These are phyloP conservation scores for Pseudochaenichthys georgianus DNA, from an alignment of 2,797 vertebrate species.

Conservation along the genomic window DNA sequence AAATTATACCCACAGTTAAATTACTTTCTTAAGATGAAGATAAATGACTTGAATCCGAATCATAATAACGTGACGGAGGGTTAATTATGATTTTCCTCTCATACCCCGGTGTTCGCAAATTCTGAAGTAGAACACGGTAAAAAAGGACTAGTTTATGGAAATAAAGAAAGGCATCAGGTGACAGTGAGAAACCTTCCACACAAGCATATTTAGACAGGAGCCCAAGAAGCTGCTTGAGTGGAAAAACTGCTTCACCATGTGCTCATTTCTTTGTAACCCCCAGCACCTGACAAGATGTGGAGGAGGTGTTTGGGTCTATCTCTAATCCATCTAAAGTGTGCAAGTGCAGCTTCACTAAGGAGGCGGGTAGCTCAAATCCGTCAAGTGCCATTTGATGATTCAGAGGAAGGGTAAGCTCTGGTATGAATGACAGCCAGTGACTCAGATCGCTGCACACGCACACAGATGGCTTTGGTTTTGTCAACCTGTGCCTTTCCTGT, in stretches of 20 bases:
- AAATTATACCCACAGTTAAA: constrained; percentile 41
- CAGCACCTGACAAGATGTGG: constrained; percentile 13
- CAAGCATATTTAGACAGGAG: constrained; percentile 9
- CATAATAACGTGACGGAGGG: constrained; percentile 30
- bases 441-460: constrained; percentile 41
- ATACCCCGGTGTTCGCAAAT: not conserved
- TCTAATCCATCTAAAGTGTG: not conserved
- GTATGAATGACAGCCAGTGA: constrained; percentile 58
- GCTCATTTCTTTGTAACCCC: constrained; percentile 18
- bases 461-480: constrained; percentile 53
- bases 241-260: constrained; percentile 43
- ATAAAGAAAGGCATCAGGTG: constrained; percentile 48
- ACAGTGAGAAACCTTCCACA: constrained; percentile 40
- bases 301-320: not conserved
- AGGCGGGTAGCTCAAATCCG: constrained; percentile 25
- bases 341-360: constrained; percentile 24
- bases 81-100: constrained; percentile 50
- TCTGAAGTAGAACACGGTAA: constrained; percentile 18
- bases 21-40: constrained; percentile 54
- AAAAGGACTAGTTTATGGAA: constrained; percentile 45
- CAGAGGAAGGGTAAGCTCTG: constrained; percentile 51
- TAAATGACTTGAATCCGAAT: constrained; percentile 45
- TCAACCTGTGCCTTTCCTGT: constrained; percentile 22
- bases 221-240: constrained; percentile 31
- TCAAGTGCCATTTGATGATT: constrained; percentile 56